A percentile compares a stretch with the other conserved stretches of the same genome.
phyloP scores from a whole-genome alignment of 53 echinoderm and acorn worm species.

The Crossaster papposus region DNA sequence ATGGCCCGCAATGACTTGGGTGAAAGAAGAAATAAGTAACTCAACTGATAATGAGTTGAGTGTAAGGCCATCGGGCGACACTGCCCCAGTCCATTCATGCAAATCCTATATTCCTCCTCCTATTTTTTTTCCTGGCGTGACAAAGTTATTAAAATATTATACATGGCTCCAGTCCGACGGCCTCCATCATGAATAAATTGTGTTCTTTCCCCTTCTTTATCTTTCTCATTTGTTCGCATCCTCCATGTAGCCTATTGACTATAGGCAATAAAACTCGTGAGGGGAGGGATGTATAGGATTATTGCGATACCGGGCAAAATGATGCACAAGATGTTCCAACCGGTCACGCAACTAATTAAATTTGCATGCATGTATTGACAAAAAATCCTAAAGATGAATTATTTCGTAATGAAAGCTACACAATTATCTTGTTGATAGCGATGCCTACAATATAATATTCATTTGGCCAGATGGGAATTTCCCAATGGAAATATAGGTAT shows the following conservation, averaged over 20 bases:
- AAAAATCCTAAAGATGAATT: not conserved
- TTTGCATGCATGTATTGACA: not conserved
- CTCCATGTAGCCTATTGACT: not conserved
- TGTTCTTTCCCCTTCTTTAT: not conserved
- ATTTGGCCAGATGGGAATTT: not conserved
- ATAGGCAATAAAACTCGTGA: constrained; percentile 9
- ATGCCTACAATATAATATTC: not conserved
- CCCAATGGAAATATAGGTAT: not conserved
- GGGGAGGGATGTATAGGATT: not conserved
- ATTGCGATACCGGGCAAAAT: not conserved
- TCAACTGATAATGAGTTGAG: not conserved
- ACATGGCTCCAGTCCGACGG: constrained; percentile 44
- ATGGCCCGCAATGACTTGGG: not conserved
- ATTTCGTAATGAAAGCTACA: not conserved
- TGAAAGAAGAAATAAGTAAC: not conserved
- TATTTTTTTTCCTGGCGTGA: constrained; percentile 31
- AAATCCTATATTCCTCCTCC: constrained; percentile 18
- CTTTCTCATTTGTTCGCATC: not conserved
- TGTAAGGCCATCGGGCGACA: not conserved
- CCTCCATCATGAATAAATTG: constrained; percentile 35
- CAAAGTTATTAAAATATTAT: constrained; percentile 54
- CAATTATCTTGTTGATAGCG: not conserved
- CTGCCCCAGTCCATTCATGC: constrained; percentile 23
- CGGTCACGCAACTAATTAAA: not conserved
- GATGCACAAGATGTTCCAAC: not conserved